Evolutionary conservation across 2,113 vertebrate species (phyloP).

Genomic region (Okapia johnstoni): DNA sequence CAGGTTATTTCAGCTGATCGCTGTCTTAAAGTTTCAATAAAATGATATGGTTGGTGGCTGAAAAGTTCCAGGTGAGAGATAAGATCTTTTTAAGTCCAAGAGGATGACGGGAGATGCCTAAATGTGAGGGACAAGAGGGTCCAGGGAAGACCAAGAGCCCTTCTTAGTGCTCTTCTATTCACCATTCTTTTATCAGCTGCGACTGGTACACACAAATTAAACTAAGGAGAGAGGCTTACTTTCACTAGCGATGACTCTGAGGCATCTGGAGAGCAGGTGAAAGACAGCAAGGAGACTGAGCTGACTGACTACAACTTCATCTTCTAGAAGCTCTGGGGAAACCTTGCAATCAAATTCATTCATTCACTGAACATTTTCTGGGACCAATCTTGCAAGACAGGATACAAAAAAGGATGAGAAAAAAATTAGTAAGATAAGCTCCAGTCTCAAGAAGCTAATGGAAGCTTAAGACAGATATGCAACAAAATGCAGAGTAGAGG

Average conservation of each 20-base stretch:
- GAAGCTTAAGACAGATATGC: neutral
- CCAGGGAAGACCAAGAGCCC: neutral
- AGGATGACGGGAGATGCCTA: neutral
- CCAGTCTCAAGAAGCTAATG: neutral
- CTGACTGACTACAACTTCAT: neutral
- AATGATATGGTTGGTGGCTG: neutral
- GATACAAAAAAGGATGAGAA: neutral
- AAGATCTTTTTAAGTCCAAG: neutral
- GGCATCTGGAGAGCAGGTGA: neutral
- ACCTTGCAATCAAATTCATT: neutral
- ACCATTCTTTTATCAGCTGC: neutral
- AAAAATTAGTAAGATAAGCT: neutral
- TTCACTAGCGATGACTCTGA: neutral
- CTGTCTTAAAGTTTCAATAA: conserved; percentile 57
- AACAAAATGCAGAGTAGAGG: neutral
- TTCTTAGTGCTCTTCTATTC: neutral
- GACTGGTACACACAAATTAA: neutral
- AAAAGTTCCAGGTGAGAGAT: neutral
- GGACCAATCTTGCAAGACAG: neutral
- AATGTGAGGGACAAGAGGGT: neutral
- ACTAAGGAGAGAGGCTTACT: neutral
- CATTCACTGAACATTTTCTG: neutral
- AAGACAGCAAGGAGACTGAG: neutral
- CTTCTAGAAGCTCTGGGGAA: neutral
- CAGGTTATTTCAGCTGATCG: conserved; percentile 58